Conservation (phyloP, 2,888 invertebrate genomes). For the Hydrotaea cyrtoneurina region DNA sequence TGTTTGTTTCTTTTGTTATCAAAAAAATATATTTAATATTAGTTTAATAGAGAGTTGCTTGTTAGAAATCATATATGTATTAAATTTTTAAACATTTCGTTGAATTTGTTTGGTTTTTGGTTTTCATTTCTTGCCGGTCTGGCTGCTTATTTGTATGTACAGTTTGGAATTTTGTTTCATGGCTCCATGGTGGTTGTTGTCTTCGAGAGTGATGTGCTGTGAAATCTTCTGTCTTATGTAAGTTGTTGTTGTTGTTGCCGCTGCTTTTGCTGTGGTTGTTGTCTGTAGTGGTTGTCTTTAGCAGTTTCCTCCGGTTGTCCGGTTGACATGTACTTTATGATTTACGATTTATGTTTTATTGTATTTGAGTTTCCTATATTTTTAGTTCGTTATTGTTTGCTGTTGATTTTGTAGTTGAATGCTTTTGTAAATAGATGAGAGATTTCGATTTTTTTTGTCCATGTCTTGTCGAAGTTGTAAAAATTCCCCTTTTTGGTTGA, state of each 20-base stretch:
- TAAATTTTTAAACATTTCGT: slow-evolving; percentile 44
- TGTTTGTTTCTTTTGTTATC: no score
- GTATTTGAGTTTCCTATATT: slow-evolving; percentile 11
- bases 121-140: background rate
- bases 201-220: background rate
- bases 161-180: background rate
- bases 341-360: slow-evolving; percentile 16
- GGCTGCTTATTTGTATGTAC: slow-evolving; percentile 1
- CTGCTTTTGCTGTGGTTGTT: no score
- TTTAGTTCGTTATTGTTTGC: slow-evolving; percentile 20
- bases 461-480: slow-evolving; percentile 23
- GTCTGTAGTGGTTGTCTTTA: slow-evolving; percentile 3
- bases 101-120: slow-evolving; percentile 19
- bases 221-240: background rate
- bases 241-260: slow-evolving; percentile 13
- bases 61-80: slow-evolving; percentile 31
- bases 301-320: background rate
- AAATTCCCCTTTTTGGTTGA: slow-evolving; percentile 3
- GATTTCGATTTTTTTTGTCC: slow-evolving; percentile 3
- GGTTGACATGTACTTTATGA: background rate
- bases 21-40: slow-evolving; percentile 53
- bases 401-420: slow-evolving; percentile 43
- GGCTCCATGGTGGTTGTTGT: background rate
- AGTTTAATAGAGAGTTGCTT: background rate
- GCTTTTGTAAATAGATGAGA: slow-evolving; percentile 50